A percentile compares a stretch with the other conserved stretches of the same genome.
Evolutionary conservation across 2,888 invertebrate species (phyloP).

Genomic region (Pyrrhosoma nymphula): DNA sequence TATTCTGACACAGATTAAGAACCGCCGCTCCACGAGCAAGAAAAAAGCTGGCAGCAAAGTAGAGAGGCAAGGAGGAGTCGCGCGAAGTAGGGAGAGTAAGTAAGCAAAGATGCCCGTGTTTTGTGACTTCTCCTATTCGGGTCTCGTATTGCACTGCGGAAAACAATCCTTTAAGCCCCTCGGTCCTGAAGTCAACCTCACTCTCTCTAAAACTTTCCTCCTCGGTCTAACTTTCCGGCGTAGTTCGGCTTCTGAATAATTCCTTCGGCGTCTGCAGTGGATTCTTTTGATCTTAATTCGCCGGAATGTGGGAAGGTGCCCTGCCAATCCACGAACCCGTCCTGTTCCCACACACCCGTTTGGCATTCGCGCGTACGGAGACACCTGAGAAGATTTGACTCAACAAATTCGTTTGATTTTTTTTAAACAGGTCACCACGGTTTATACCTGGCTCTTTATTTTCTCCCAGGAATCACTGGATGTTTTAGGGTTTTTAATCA

Average conservation of each 20-base stretch:
- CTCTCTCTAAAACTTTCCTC: neutral
- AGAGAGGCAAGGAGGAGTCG: neutral
- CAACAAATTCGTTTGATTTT: no score
- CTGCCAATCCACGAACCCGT: neutral
- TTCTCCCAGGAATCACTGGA: no score
- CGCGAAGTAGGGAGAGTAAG: neutral
- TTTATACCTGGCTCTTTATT: no score
- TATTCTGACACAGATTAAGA: conserved; percentile 8
- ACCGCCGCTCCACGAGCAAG: neutral
- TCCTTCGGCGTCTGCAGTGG: neutral
- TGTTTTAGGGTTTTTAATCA: no score
- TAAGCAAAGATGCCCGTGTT: neutral
- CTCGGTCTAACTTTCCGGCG: neutral
- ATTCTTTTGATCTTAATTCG: neutral
- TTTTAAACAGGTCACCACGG: no score
- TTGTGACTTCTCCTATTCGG: neutral
- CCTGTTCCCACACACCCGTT: neutral
- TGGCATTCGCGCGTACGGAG: neutral
- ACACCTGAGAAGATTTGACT: no score
- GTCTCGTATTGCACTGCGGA: neutral
- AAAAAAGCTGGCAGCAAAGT: neutral
- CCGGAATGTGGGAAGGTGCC: neutral
- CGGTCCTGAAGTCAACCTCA: neutral
- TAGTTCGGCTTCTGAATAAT: neutral
- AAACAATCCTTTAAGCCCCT: neutral